These are phyloP conservation scores for Drosophila anomalata DNA, from an alignment of 2,888 invertebrate species.

Conservation along the genomic window DNA sequence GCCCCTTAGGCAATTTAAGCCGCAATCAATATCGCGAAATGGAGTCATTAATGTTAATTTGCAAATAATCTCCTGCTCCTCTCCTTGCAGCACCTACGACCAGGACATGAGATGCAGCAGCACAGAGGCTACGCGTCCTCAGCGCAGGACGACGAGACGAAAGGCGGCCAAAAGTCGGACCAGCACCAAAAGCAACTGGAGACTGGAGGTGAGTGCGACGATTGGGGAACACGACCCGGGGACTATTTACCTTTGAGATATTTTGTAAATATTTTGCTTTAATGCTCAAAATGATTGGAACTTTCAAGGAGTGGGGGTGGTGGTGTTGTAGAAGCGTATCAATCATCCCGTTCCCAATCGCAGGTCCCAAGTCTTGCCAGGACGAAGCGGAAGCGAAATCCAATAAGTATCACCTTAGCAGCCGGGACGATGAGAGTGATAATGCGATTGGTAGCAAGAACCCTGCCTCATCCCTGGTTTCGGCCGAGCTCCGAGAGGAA, in stretches of 20 bases:
- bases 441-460: neutral
- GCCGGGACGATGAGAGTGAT: neutral
- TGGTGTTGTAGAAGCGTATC: slow-evolving; percentile 25
- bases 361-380: slow-evolving; percentile 7
- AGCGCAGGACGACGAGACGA: slow-evolving; percentile 51
- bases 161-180: slow-evolving; percentile 40
- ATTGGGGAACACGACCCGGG: neutral
- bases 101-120: slow-evolving; percentile 42
- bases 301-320: neutral
- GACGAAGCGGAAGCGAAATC: neutral
- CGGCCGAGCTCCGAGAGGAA: neutral
- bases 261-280: slow-evolving; percentile 58
- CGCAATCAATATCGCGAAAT: slow-evolving; percentile 65
- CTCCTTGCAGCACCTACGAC: slow-evolving; percentile 43
- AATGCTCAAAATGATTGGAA: slow-evolving; percentile 45
- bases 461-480: neutral
- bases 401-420: neutral
- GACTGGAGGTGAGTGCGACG: slow-evolving; percentile 56
- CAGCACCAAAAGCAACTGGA: slow-evolving; percentile 54
- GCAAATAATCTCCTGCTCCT: slow-evolving; percentile 41
- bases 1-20: slow-evolving; percentile 56
- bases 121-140: slow-evolving; percentile 65
- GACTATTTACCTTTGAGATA: slow-evolving; percentile 22
- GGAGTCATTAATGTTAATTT: slow-evolving; percentile 64
- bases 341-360: slow-evolving; percentile 16